phyloP scores from a whole-genome alignment of 2,888 invertebrate genomes.

The Carpatolechia fugitivella region DNA sequence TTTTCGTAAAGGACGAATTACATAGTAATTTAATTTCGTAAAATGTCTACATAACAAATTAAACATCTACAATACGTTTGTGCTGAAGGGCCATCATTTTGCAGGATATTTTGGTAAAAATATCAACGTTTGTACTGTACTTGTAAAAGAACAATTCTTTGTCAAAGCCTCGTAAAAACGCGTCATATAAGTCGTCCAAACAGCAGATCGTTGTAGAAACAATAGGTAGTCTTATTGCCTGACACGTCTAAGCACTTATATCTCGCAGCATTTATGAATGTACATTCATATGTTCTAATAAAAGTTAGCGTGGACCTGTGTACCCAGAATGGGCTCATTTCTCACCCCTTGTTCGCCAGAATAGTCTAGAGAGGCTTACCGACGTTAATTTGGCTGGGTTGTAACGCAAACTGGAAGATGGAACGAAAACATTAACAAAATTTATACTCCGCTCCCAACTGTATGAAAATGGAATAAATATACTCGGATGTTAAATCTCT shows the following conservation, averaged over 20 bases:
- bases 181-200: neutral
- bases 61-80: neutral
- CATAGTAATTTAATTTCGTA: neutral
- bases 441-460: slow-evolving; percentile 7
- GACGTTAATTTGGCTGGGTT: slow-evolving; percentile 19
- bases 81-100: too few species aligned
- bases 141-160: too few species aligned
- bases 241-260: slow-evolving; percentile 3
- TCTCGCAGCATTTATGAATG: slow-evolving; percentile 5
- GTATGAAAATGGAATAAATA: slow-evolving; percentile 8
- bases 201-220: neutral
- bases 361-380: slow-evolving; percentile 18
- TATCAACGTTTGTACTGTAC: too few species aligned
- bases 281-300: slow-evolving; percentile 14
- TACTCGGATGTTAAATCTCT: neutral
- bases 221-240: neutral
- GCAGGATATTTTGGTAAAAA: too few species aligned
- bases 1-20: neutral
- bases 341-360: slow-evolving; percentile 17
- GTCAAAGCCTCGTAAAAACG: too few species aligned
- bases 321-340: slow-evolving; percentile 14
- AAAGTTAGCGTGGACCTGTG: slow-evolving; percentile 14
- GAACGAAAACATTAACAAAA: slow-evolving; percentile 17
- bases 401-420: slow-evolving; percentile 14
- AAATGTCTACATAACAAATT: neutral